Evolutionary conservation across 2,113 vertebrate species (phyloP), one percentile per base, ranked within the genome.

Genomic region (Ovis aries): DNA sequence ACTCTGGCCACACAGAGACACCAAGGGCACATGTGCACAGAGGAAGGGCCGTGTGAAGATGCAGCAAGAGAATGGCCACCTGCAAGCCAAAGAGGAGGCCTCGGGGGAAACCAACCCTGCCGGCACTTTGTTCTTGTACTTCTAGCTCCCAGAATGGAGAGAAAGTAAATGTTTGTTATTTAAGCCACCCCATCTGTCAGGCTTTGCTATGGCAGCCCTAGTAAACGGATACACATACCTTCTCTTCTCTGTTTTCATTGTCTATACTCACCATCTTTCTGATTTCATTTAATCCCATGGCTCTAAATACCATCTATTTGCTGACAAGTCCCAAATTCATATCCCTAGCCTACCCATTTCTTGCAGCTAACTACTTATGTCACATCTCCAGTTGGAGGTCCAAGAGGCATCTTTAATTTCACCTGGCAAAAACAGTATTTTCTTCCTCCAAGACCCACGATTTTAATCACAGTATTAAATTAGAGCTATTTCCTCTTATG

Each of bases 391-490:
- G 21, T 19, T 86, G 60, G 74, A 87, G 3, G 29, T 64, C 80
- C 59, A 94, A 92, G 33, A 88, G 40, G 15, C 8, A 83, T 71
- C 13, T 91, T 64, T 80, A 82, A 71, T 9, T 50, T 52, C 93
- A 91, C 33, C n/a, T 53, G 36, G 33, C n/a, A 90, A 90, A 95
- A 87, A 50, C 6, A 93, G 67, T 83, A 55, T 88, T 91, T 96
- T 89, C 87, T 97, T 83, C 82, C 53, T 83, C 31, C 19, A 95
- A 86, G 45, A 94, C 9, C 25, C 78, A 88, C 19, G 33, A 29
- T 90, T 95, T 91, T 52, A 95, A 81, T 71, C 43, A 94, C 15
- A 80, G 13, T 92, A 91, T 82, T 96, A 91, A 93, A 80, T 97
- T 96, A 94, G 31, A 97, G 36, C 78, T 85, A 89, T 95, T 97